These are phyloP conservation scores for Lasioglossum figueresi DNA, from an alignment of 2,888 invertebrate species.

Conservation along the genomic window DNA sequence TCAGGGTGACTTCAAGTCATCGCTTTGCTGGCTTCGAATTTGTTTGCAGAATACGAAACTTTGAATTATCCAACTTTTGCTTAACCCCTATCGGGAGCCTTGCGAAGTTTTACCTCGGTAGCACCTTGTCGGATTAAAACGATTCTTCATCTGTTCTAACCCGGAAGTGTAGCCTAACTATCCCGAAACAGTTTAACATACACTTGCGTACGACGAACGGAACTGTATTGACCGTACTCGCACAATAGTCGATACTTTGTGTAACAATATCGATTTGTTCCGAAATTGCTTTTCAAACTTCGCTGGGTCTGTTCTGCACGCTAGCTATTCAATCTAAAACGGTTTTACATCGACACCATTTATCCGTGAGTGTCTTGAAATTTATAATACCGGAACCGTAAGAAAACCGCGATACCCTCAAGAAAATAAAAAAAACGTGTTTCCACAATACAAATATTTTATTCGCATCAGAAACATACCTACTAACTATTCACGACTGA, in stretches of 20 bases:
- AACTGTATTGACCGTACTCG: not conserved
- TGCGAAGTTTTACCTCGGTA: not conserved
- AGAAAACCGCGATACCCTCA: not conserved
- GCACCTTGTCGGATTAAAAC: not conserved
- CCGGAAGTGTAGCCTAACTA: not conserved
- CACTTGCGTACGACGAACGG: not conserved
- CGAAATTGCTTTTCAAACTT: conserved; percentile 3
- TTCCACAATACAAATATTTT: not conserved
- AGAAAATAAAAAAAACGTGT: not conserved
- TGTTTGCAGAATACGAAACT: not conserved
- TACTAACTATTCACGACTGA: not conserved
- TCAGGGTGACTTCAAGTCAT: not conserved
- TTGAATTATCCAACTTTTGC: not conserved
- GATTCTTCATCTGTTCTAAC: not conserved
- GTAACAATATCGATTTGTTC: not conserved
- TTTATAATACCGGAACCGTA: not conserved
- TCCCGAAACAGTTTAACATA: not conserved
- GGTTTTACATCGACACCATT: not conserved
- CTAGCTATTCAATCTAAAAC: not conserved
- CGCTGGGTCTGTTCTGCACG: not conserved
- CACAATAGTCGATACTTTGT: not conserved
- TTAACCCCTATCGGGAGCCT: not conserved
- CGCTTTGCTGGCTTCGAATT: not conserved
- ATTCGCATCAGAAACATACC: not conserved
- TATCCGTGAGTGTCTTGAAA: not conserved